These are phyloP conservation scores for Mechanitis messenoides DNA, from an alignment of 2,888 invertebrate genomes.

Conservation along the genomic window DNA sequence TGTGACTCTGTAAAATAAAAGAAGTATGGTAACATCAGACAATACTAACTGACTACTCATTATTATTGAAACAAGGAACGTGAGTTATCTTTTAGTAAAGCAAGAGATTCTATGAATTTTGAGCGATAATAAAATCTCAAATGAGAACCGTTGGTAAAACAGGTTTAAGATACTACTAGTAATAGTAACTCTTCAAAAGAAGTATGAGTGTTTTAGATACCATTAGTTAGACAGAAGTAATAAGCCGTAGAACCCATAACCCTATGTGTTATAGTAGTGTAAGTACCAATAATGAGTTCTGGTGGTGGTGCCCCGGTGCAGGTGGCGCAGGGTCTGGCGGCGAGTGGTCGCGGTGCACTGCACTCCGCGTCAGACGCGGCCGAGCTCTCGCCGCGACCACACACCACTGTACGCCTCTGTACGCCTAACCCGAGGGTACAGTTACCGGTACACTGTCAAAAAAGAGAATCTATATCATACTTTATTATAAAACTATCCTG, in stretches of 20 bases:
- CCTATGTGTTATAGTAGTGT: neutral
- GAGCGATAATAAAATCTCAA: too few species aligned
- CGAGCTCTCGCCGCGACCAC: constrained; percentile 53
- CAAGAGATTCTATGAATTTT: too few species aligned
- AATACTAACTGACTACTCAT: neutral
- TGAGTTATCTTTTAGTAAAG: too few species aligned
- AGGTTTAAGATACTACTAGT: too few species aligned
- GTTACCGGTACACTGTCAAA: constrained; percentile 55
- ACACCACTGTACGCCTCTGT: constrained; percentile 70
- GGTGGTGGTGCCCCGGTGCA: constrained; percentile 32
- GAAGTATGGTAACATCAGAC: neutral
- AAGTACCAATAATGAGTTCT: constrained; percentile 44
- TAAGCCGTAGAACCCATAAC: too few species aligned
- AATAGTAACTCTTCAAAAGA: neutral
- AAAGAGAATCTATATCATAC: neutral
- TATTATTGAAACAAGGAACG: too few species aligned
- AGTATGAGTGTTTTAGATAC: neutral
- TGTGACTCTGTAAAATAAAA: constrained; percentile 50
- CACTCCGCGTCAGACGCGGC: constrained; percentile 51
- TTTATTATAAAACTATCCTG: too few species aligned
- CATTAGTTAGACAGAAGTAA: too few species aligned
- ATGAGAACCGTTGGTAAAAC: too few species aligned
- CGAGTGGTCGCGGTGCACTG: constrained; percentile 49
- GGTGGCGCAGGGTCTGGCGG: constrained; percentile 44
- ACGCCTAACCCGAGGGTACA: constrained; percentile 54